These are phyloP conservation scores for Spea multiplicata DNA, from an alignment of 2,113 vertebrate species.

Conservation along the genomic window DNA sequence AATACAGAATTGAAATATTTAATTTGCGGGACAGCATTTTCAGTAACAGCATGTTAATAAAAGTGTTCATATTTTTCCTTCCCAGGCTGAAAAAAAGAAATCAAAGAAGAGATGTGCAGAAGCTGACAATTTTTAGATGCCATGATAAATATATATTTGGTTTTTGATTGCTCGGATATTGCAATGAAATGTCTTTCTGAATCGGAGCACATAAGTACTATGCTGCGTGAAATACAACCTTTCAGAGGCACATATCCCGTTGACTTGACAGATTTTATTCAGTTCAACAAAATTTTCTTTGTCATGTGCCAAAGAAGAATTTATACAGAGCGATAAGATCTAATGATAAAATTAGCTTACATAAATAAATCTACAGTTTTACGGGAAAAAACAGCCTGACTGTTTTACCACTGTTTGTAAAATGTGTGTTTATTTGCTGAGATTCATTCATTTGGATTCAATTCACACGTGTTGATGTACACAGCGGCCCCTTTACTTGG, in stretches of 20 bases:
- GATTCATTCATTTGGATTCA: no score
- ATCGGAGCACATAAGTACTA: constrained; percentile 25
- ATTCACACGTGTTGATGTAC: no score
- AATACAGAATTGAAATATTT: not conserved
- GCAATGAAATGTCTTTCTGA: constrained; percentile 24
- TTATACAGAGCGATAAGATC: constrained; percentile 31
- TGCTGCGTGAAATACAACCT: constrained; percentile 7
- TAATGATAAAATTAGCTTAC: constrained; percentile 25
- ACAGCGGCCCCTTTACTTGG: no score
- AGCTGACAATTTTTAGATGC: constrained; percentile 25
- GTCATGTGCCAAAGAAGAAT: not conserved
- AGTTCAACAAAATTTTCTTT: constrained; percentile 3
- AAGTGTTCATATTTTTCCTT: constrained; percentile 5
- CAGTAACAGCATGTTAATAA: not conserved
- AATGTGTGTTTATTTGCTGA: no score
- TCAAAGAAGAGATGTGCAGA: not conserved
- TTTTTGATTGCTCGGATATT: constrained; percentile 36
- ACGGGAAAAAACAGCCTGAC: not conserved
- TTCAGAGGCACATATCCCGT: not conserved
- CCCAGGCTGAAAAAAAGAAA: not conserved
- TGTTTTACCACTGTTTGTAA: no score
- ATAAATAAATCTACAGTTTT: constrained; percentile 7
- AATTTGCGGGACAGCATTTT: not conserved
- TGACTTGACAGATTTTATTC: constrained; percentile 34
- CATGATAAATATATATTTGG: constrained; percentile 44